phyloP scores from a whole-genome alignment of 2,888 invertebrate genomes.

The Drosophila formosana region DNA sequence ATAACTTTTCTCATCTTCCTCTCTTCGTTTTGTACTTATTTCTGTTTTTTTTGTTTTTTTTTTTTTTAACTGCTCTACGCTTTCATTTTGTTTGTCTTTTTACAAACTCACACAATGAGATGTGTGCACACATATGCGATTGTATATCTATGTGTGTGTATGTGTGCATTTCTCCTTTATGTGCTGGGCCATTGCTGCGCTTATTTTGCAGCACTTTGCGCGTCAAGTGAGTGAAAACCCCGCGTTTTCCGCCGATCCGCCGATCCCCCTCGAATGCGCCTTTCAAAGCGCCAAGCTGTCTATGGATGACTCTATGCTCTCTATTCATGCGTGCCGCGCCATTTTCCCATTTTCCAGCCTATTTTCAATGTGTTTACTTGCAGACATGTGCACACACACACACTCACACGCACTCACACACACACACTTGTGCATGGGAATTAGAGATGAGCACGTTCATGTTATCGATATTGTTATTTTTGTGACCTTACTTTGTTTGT shows the following conservation, averaged over 20 bases:
- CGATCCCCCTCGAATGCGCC: slow-evolving; percentile 62
- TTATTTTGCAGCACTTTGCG: slow-evolving; percentile 76
- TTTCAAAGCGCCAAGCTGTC: slow-evolving; percentile 68
- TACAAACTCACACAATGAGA: slow-evolving; percentile 29
- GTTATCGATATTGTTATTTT: slow-evolving; percentile 49
- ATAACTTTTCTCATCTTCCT: slow-evolving; percentile 39
- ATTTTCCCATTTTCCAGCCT: slow-evolving; percentile 31
- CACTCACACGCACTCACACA: neutral
- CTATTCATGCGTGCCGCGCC: slow-evolving; percentile 56
- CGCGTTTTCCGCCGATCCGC: neutral
- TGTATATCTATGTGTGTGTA: neutral
- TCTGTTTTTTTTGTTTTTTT: slow-evolving; percentile 6
- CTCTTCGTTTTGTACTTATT: slow-evolving; percentile 21
- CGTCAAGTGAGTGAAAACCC: slow-evolving; percentile 79
- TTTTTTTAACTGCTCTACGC: slow-evolving; percentile 55
- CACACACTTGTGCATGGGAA: slow-evolving; percentile 6
- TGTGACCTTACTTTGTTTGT: slow-evolving; percentile 30
- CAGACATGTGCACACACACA: slow-evolving; percentile 2
- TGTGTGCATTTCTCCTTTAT: slow-evolving; percentile 47
- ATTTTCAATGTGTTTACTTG: slow-evolving; percentile 38
- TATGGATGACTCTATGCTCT: slow-evolving; percentile 17
- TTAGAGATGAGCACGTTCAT: slow-evolving; percentile 57
- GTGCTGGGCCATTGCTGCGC: slow-evolving; percentile 48
- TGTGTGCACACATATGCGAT: slow-evolving; percentile 25
- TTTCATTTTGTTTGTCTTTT: slow-evolving; percentile 73